These are phyloP conservation scores for Dasyurus viverrinus DNA, from an alignment of 2,113 vertebrate species.

Conservation along the genomic window DNA sequence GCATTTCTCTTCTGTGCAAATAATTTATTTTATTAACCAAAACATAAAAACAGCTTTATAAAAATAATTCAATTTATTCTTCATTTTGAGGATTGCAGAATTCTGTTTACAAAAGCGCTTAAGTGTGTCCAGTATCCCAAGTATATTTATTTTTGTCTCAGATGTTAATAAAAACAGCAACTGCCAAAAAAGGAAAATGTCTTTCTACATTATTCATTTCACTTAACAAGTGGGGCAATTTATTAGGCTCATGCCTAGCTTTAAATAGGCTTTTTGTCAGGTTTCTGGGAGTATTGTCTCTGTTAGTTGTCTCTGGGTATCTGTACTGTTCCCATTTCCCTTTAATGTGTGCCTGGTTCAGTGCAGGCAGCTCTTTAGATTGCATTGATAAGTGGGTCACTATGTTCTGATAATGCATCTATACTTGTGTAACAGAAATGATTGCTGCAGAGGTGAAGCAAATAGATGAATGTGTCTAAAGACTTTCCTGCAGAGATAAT, in stretches of 20 bases:
- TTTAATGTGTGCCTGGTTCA: constrained; percentile 21
- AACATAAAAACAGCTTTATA: constrained; percentile 1
- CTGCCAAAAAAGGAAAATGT: constrained; percentile 41
- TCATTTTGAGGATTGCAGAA: neutral
- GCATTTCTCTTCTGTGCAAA: neutral
- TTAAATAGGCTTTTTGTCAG: neutral
- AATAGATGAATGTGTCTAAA: neutral
- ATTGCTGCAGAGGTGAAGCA: neutral
- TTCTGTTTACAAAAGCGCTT: constrained; percentile 36
- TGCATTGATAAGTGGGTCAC: neutral
- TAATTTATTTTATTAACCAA: neutral
- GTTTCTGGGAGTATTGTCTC: constrained; percentile 33
- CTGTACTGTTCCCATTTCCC: neutral
- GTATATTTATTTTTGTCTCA: constrained; percentile 32
- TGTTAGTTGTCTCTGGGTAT: neutral
- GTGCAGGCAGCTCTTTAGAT: neutral
- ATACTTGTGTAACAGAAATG: neutral
- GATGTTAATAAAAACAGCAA: neutral
- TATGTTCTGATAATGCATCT: neutral
- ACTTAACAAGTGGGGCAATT: constrained; percentile 24
- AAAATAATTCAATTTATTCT: constrained; percentile 50
- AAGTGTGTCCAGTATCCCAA: neutral
- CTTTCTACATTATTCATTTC: neutral
- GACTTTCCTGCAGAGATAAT: neutral
- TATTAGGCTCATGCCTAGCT: constrained; percentile 36